These are phyloP conservation scores for Syrmaticus mikado DNA, from an alignment of 2,113 vertebrate genomes.

Conservation along the genomic window DNA sequence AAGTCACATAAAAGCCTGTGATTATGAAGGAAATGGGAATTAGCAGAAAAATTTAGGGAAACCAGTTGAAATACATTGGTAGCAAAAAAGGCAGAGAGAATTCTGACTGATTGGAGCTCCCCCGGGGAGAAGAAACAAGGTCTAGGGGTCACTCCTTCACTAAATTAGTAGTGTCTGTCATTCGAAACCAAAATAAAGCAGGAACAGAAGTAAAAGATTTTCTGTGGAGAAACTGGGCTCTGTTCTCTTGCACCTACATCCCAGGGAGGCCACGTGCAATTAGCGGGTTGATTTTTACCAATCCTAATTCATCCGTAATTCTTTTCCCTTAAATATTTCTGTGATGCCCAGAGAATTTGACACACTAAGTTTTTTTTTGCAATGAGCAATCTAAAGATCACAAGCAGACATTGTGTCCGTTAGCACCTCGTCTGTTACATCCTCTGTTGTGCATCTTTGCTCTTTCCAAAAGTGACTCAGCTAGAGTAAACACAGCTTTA, in stretches of 20 bases:
- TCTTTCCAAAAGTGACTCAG: not conserved
- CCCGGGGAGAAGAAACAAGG: slow-evolving; percentile 72
- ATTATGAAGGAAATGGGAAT: slow-evolving; percentile 97
- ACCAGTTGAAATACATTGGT: slow-evolving; percentile 79
- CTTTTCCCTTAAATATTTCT: slow-evolving; percentile 82
- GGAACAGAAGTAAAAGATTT: slow-evolving; percentile 87
- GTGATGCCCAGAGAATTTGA: not conserved
- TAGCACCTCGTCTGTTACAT: not conserved
- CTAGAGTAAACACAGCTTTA: not conserved
- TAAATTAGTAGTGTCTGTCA: slow-evolving; percentile 94
- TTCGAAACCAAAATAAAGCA: slow-evolving; percentile 92
- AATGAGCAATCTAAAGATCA: not conserved
- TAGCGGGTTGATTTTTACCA: slow-evolving; percentile 83
- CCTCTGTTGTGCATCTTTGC: not conserved
- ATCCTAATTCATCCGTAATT: slow-evolving; percentile 67
- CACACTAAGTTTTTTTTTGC: not conserved
- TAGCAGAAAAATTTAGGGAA: slow-evolving; percentile 90
- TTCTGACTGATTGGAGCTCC: slow-evolving; percentile 89
- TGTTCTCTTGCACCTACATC: slow-evolving; percentile 77
- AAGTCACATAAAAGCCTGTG: slow-evolving; percentile 89
- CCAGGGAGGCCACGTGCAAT: slow-evolving; percentile 83
- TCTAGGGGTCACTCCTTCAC: slow-evolving; percentile 85
- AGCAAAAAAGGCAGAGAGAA: slow-evolving; percentile 76
- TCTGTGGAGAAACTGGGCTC: slow-evolving; percentile 77
- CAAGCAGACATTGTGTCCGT: fast-evolving